Conservation (phyloP, 2,113 vertebrate genomes). For the Urocitellus parryii region DNA sequence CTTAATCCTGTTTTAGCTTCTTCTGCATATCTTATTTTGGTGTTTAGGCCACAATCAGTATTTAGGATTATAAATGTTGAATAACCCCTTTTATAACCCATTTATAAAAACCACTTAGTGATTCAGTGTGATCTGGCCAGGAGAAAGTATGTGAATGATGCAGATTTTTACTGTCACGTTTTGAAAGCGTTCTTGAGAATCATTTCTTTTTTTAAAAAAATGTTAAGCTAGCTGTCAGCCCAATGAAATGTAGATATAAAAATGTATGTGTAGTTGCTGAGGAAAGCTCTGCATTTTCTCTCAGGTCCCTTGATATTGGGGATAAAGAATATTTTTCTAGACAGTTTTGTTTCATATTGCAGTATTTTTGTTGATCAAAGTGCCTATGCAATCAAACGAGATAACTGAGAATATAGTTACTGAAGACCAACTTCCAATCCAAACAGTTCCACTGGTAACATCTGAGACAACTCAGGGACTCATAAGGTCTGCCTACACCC, state of each 20-base stretch:
- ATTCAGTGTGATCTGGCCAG: not conserved
- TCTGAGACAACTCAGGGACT: not conserved
- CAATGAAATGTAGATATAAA: not conserved
- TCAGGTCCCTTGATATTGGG: not conserved
- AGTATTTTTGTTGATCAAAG: not conserved
- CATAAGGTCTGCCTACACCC: not conserved
- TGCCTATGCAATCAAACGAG: not conserved
- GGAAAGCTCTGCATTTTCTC: not conserved
- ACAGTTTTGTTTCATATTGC: not conserved
- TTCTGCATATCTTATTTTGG: not conserved
- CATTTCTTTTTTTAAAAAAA: not conserved
- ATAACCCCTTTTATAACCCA: too few relatives aligned
- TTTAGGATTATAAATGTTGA: not conserved
- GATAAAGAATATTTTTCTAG: not conserved
- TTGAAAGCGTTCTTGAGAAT: conserved; percentile 7
- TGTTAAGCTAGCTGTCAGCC: not conserved
- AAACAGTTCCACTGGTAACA: not conserved
- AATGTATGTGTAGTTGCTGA: not conserved
- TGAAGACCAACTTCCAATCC: not conserved
- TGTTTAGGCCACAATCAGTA: not conserved
- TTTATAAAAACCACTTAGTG: conserved; percentile 7
- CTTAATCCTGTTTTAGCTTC: not conserved
- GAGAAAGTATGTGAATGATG: not conserved
- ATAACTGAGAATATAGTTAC: not conserved
- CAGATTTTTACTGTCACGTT: not conserved